Percentiles rank a stretch among this genome's conserved stretches.
These are phyloP conservation scores for Elephantulus edwardii DNA, from an alignment of 2,113 vertebrate species.

Conservation along the genomic window DNA sequence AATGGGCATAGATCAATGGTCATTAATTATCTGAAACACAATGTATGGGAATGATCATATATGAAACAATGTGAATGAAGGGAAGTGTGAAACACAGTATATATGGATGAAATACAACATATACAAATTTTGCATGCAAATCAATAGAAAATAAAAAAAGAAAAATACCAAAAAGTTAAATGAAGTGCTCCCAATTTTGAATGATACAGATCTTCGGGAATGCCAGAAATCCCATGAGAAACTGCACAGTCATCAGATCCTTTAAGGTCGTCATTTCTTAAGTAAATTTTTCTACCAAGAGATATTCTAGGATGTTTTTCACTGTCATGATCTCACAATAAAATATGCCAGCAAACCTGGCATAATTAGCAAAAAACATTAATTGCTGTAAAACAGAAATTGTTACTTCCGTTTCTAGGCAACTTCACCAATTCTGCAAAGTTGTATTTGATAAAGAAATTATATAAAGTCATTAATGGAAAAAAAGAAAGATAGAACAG, in stretches of 20 bases:
- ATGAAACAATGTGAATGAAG: too few relatives aligned
- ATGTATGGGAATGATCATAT: too few relatives aligned
- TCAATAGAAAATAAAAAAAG: too few relatives aligned
- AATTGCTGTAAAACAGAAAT: constrained; percentile 42
- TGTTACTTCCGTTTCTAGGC: not conserved
- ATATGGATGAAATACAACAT: too few relatives aligned
- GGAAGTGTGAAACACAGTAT: too few relatives aligned
- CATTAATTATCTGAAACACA: too few relatives aligned
- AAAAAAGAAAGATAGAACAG: not conserved
- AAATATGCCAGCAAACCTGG: constrained; percentile 16
- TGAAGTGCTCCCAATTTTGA: constrained; percentile 7
- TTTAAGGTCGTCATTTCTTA: not conserved
- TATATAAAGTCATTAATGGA: not conserved
- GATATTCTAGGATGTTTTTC: constrained; percentile 21
- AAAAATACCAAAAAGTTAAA: constrained; percentile 39
- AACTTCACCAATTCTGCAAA: constrained; percentile 42
- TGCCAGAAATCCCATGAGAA: not conserved
- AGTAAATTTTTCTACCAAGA: constrained; percentile 48
- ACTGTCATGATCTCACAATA: constrained; percentile 35
- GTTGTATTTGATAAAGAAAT: constrained; percentile 18
- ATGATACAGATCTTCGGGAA: constrained; percentile 6
- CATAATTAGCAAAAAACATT: constrained; percentile 9
- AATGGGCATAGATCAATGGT: too few relatives aligned
- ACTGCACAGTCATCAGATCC: not conserved
- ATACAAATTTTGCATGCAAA: too few relatives aligned